Conservation (phyloP, 1,140 invertebrate species). For the Aphaenogaster floridana region DNA sequence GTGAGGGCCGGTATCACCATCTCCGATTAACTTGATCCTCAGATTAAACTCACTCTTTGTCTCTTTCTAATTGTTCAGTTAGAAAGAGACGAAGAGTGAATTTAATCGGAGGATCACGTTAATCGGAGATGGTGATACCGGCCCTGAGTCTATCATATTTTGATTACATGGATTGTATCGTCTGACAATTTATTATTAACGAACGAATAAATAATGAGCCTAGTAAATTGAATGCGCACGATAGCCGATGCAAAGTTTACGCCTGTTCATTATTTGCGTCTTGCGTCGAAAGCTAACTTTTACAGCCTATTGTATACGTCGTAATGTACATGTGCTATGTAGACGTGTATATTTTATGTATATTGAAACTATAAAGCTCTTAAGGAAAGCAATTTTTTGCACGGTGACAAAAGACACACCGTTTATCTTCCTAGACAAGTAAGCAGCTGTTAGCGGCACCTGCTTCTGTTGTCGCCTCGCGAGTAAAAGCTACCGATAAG, state of each 20-base stretch:
- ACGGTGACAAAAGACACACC: slow-evolving; percentile 20
- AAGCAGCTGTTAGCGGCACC: slow-evolving; percentile 70
- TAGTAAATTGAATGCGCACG: background rate
- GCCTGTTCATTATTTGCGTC: background rate
- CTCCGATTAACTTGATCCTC: no score
- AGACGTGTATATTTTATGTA: background rate
- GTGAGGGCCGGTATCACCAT: no score
- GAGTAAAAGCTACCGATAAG: slow-evolving; percentile 58
- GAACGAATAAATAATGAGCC: background rate
- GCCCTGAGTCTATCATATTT: background rate
- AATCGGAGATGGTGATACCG: no score
- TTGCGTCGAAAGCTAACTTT: background rate
- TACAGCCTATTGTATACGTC: background rate
- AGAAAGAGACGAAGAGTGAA: no score
- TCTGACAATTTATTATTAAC: background rate
- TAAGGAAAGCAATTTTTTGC: slow-evolving; percentile 8
- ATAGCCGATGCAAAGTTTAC: background rate
- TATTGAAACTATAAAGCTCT: background rate
- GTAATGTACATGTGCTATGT: background rate
- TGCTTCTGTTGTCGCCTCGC: slow-evolving; percentile 67
- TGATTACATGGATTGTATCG: background rate
- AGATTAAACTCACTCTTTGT: no score
- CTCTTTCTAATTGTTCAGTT: no score
- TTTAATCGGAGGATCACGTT: no score
- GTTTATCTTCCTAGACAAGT: slow-evolving; percentile 65